Base-by-base conservation (phyloP, 2,113 vertebrate genomes). In the Aspiorhynchus laticeps region DNA sequence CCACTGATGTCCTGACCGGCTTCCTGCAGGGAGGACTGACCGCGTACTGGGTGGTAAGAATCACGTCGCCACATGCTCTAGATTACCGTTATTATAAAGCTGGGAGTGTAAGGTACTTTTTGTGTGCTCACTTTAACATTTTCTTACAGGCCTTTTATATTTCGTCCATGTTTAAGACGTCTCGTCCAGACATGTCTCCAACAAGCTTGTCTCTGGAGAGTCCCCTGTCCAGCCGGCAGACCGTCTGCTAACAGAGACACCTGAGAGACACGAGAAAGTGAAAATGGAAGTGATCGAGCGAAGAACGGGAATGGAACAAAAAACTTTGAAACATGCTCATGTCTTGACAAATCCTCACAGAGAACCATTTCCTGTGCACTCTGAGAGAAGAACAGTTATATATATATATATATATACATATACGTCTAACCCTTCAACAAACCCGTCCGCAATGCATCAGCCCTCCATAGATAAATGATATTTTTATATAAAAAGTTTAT, bases 21-120 rank as follows among this genome's bases (percentile, higher is more conserved):
- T 95, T 95, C 90, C 91, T 96, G 46, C 96, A 97, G 85, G 96
- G 96, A 63, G 95, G 93, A 0, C 90, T 96, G 73, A 95, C 95
- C 0, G 96, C 96, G 2, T 95, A 94, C 93, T 97, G 95, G 95
- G 95, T 95, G 94, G 95, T 96, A 93, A 86, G 95, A 93, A 83
- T 76, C 80, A 31, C 79, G 14, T 38, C 21, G 1, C 51, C 36
- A 80, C 24, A 41, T 11, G 19, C 11, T 7, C 31, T 61, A 41
- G 69, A 73, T 5, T 24, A 73, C 9, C 9, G 21, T 24, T 41
- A 24, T 10, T 41, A 41, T 73, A 3, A 73, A 38, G 2, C 36
- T 73, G 69, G 8, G 5, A 56, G 19, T 51, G n/a, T 77, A 15
- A 69, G 28, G 65, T 33, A 69, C 65, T 69, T 84, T 85, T 28